Percentiles rank a stretch among this genome's conserved stretches.
Evolutionary conservation across 2,888 invertebrate species (phyloP).

Genomic region (Drosophila phalerata): DNA sequence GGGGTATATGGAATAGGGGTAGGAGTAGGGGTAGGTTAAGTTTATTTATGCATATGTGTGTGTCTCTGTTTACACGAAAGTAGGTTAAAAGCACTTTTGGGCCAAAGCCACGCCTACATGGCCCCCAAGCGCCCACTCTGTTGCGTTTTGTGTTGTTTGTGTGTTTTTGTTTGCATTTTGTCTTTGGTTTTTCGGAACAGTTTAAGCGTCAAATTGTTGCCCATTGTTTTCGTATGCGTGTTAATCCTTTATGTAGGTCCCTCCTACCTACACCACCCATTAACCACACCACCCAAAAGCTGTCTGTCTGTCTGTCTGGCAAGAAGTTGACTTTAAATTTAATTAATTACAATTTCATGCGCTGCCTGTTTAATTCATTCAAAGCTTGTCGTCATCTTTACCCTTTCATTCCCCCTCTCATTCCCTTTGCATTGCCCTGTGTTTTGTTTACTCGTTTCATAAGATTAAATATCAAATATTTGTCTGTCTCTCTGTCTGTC

Average conservation of each 20-base stretch:
- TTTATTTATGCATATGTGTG: constrained; percentile 76
- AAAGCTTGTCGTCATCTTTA: constrained; percentile 24
- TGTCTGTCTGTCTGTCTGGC: constrained; percentile 1
- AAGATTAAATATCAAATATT: constrained; percentile 79
- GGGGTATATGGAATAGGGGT: not conserved
- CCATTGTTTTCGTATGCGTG: constrained; percentile 66
- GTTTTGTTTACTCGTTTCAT: constrained; percentile 64
- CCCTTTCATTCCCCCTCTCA: not conserved
- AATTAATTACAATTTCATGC: constrained; percentile 79
- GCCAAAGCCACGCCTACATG: constrained; percentile 52
- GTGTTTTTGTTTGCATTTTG: constrained; percentile 68
- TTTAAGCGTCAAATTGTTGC: constrained; percentile 74
- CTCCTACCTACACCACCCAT: not conserved
- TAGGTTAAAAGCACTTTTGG: constrained; percentile 80
- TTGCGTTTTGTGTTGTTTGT: constrained; percentile 16
- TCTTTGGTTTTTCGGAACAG: constrained; percentile 71
- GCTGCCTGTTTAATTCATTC: constrained; percentile 56
- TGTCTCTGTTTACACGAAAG: constrained; percentile 65
- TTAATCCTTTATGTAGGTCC: constrained; percentile 61
- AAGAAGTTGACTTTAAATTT: constrained; percentile 72
- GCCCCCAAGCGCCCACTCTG: constrained; percentile 1
- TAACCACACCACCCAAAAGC: not conserved
- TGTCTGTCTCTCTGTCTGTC: constrained; percentile 47
- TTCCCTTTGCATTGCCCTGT: constrained; percentile 23
- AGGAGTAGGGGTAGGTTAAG: constrained; percentile 38